phyloP scores from a whole-genome alignment of 2,113 vertebrate species.

The Oryzias javanicus region DNA sequence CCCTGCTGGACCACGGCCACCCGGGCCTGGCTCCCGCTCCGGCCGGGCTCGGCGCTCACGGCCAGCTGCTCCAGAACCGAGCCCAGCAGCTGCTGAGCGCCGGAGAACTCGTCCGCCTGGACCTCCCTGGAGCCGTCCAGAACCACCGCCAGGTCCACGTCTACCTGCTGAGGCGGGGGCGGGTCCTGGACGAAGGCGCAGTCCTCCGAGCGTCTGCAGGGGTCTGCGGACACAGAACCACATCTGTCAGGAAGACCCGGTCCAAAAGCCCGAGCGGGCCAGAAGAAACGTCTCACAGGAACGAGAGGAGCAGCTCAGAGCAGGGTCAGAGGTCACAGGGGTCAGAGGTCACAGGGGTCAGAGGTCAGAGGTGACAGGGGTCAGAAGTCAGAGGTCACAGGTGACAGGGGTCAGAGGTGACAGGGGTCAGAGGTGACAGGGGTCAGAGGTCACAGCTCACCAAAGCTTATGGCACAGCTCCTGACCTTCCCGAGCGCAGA shows the following conservation, averaged over 20 bases:
- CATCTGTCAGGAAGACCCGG: too few species aligned
- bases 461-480: conserved; percentile 81
- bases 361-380: not conserved
- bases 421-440: not conserved
- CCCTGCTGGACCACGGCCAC: conserved; percentile 80
- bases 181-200: conserved; percentile 56
- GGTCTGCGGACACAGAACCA: conserved; percentile 68
- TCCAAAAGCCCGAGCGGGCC: too few species aligned
- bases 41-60: conserved; percentile 62
- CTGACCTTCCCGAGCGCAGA: conserved; percentile 59
- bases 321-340: too few species aligned
- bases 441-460: conserved; percentile 48
- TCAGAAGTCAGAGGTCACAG: conserved; percentile 47
- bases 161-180: conserved; percentile 54
- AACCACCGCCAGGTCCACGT: conserved; percentile 81
- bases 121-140: conserved; percentile 81
- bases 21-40: conserved; percentile 47
- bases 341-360: too few species aligned
- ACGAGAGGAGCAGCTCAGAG: too few species aligned
- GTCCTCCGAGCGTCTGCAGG: conserved; percentile 67
- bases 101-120: conserved; percentile 67
- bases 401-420: not conserved
- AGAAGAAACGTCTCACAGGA: not conserved
- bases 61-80: conserved; percentile 77
- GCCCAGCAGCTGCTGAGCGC: conserved; percentile 77